A percentile compares a stretch with the other conserved stretches of the same genome.
Evolutionary conservation across 2,797 vertebrate species (phyloP).

Genomic region (Chaetodon trifasciatus): DNA sequence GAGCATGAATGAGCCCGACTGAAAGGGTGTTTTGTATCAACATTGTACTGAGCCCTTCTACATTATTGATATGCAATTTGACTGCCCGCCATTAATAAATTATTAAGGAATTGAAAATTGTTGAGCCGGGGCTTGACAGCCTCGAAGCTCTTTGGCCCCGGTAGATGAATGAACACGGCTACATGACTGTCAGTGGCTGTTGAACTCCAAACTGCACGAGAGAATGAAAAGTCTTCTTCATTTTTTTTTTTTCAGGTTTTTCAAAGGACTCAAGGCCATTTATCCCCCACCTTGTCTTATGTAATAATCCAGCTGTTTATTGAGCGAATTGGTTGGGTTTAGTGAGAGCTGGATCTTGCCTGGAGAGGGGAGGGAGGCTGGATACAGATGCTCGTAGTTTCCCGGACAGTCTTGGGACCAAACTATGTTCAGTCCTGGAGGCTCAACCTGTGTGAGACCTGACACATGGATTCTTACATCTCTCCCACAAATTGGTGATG

Average conservation of each 20-base stretch:
- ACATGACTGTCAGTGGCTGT: slow-evolving; percentile 54
- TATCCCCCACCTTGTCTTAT: slow-evolving; percentile 45
- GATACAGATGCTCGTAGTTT: slow-evolving; percentile 62
- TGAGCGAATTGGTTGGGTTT: slow-evolving; percentile 44
- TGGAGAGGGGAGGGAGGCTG: slow-evolving; percentile 47
- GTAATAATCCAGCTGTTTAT: slow-evolving; percentile 73
- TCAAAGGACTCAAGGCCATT: slow-evolving; percentile 51
- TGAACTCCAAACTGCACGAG: slow-evolving; percentile 51
- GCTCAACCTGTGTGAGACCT: slow-evolving; percentile 12
- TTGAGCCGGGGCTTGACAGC: slow-evolving; percentile 71
- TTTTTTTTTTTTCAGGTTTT: slow-evolving; percentile 40
- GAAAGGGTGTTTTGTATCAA: slow-evolving; percentile 82
- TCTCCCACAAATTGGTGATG: neutral
- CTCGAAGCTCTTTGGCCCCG: slow-evolving; percentile 61
- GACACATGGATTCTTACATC: slow-evolving; percentile 5
- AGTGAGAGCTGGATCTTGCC: slow-evolving; percentile 44
- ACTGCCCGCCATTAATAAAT: slow-evolving; percentile 83
- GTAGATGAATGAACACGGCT: slow-evolving; percentile 57
- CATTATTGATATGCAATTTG: slow-evolving; percentile 86
- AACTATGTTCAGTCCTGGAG: slow-evolving; percentile 26
- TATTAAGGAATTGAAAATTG: slow-evolving; percentile 83
- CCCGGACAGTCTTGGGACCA: slow-evolving; percentile 29
- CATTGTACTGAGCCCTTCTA: slow-evolving; percentile 81
- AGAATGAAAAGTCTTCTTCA: slow-evolving; percentile 39
- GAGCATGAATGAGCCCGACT: slow-evolving; percentile 74